phyloP scores from a whole-genome alignment of 2,113 vertebrate genomes.

The Thunnus maccoyii region DNA sequence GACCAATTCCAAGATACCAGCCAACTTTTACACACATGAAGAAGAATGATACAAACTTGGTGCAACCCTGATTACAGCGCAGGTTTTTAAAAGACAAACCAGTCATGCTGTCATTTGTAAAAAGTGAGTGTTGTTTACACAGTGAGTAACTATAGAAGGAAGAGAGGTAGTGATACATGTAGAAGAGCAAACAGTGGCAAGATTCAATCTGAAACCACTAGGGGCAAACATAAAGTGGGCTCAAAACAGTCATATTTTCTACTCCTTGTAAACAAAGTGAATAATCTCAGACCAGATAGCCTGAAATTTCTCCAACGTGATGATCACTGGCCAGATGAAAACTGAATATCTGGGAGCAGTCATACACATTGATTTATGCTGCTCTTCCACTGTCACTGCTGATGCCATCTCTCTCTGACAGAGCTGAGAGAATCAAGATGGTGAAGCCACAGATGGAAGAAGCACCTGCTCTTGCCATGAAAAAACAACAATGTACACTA shows the following conservation, averaged over 20 bases:
- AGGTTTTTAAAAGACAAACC: not conserved
- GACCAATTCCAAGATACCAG: not conserved
- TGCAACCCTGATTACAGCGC: not conserved
- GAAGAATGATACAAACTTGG: not conserved
- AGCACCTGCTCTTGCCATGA: conserved; percentile 19
- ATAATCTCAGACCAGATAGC: not conserved
- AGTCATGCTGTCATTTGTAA: too few relatives aligned
- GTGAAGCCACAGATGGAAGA: conserved; percentile 41
- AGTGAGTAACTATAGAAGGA: not conserved
- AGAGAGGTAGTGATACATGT: not conserved
- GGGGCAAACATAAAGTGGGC: conserved; percentile 7
- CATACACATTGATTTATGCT: conserved; percentile 10
- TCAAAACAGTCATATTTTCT: not conserved
- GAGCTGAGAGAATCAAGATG: conserved; percentile 45
- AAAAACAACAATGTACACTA: conserved; percentile 3
- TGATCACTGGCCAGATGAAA: not conserved
- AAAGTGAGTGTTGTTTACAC: conserved; percentile 7
- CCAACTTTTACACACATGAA: not conserved
- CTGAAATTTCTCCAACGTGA: not conserved
- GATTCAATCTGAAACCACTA: conserved; percentile 9
- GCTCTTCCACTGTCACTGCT: conserved; percentile 23
- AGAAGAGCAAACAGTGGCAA: conserved; percentile 18
- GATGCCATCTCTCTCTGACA: conserved; percentile 18
- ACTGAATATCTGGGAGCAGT: conserved; percentile 1
- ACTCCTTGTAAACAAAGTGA: not conserved